phyloP scores from a whole-genome alignment of 1,140 invertebrate species.

The Drosophila ambigua region DNA sequence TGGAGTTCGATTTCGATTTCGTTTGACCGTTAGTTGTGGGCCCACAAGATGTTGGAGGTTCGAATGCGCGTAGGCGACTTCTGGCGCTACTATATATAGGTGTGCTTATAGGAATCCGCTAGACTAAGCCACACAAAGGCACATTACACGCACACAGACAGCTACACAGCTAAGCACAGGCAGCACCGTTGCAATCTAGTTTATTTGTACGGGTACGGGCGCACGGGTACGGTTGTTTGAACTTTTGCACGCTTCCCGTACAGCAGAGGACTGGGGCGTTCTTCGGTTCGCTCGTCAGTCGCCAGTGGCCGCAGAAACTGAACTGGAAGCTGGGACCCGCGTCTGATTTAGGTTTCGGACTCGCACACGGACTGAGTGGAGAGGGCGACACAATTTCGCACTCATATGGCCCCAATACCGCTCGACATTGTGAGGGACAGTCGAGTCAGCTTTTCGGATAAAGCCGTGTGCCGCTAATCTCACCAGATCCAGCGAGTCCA shows the following conservation, averaged over 20 bases:
- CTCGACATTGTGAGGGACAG: slow-evolving; percentile 9
- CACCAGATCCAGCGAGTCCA: slow-evolving; percentile 7
- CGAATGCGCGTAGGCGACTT: slow-evolving; percentile 71
- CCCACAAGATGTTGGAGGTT: slow-evolving; percentile 53
- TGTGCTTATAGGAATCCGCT: slow-evolving; percentile 62
- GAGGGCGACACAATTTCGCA: slow-evolving; percentile 29
- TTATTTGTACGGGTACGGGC: slow-evolving; percentile 47
- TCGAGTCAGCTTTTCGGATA: slow-evolving; percentile 35
- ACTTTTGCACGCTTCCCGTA: slow-evolving; percentile 49
- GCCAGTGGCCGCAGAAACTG: slow-evolving; percentile 54
- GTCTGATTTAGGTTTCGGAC: slow-evolving; percentile 57
- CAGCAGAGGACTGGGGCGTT: slow-evolving; percentile 6
- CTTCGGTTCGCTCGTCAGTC: slow-evolving; percentile 50
- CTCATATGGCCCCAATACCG: slow-evolving; percentile 31
- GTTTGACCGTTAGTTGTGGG: slow-evolving; percentile 48
- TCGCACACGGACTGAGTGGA: slow-evolving; percentile 38
- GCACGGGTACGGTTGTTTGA: slow-evolving; percentile 52
- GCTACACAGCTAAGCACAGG: slow-evolving; percentile 24
- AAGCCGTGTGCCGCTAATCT: slow-evolving; percentile 12
- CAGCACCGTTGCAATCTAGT: slow-evolving; percentile 68
- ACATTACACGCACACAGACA: slow-evolving; percentile 22
- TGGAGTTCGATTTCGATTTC: slow-evolving; percentile 20
- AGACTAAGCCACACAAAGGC: slow-evolving; percentile 33
- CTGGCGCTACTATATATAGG: slow-evolving; percentile 74
- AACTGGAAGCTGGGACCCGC: slow-evolving; percentile 63